These are phyloP conservation scores for Micropterix aruncella DNA, from an alignment of 2,888 invertebrate species.

Conservation along the genomic window DNA sequence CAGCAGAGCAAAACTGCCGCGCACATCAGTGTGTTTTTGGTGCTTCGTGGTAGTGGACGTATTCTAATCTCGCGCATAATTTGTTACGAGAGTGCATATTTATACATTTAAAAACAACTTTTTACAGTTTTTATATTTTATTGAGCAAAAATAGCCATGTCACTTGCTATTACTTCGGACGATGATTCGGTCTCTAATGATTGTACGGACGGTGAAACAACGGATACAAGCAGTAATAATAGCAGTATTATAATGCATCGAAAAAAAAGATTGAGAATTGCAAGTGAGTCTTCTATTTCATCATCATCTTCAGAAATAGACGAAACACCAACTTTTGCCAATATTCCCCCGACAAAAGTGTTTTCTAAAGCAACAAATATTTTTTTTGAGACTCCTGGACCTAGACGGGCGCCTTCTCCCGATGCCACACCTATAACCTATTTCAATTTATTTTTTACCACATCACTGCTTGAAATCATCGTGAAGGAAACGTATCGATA, in stretches of 20 bases:
- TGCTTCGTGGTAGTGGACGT: no score
- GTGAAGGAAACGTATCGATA: conserved; percentile 12
- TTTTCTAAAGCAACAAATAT: background rate
- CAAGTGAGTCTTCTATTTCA: background rate
- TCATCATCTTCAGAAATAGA: background rate
- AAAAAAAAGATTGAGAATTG: background rate
- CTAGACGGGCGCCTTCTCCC: conserved; percentile 7
- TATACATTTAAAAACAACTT: no score
- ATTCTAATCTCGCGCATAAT: no score
- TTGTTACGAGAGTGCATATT: no score
- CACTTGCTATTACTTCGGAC: background rate
- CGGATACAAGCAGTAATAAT: background rate
- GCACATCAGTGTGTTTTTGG: no score
- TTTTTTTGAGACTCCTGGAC: conserved; percentile 10
- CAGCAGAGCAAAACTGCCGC: no score
- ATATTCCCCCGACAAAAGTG: background rate
- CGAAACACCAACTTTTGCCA: background rate
- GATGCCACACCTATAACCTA: conserved; percentile 10
- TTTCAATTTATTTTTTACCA: conserved; percentile 11
- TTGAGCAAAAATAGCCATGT: background rate
- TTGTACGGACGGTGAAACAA: background rate
- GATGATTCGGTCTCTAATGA: background rate
- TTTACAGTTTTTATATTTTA: background rate
- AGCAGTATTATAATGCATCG: background rate
- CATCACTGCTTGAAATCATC: conserved; percentile 3